Conservation (phyloP, 2,113 vertebrate species). For the Turnix velox region DNA sequence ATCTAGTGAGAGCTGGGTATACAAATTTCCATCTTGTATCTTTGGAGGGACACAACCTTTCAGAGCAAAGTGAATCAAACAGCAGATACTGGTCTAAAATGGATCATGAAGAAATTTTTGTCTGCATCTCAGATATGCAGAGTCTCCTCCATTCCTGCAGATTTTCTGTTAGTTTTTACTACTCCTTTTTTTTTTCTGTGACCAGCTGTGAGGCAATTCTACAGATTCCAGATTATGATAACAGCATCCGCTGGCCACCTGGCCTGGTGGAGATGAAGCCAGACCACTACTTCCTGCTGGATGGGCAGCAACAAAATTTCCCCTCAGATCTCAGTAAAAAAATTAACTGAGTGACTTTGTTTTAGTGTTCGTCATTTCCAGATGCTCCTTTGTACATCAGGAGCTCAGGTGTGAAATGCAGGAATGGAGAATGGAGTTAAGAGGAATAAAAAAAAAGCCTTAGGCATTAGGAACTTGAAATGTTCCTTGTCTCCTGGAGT, state of each 20-base stretch:
- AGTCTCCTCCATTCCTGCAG: neutral
- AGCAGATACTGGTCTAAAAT: neutral
- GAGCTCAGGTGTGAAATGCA: neutral
- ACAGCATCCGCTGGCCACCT: neutral
- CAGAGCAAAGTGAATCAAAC: neutral
- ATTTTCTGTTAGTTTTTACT: neutral
- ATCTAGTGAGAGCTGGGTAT: neutral
- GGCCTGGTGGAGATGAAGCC: neutral
- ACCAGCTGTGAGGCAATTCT: neutral
- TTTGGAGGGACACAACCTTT: neutral
- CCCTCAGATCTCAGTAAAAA: neutral
- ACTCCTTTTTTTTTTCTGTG: neutral
- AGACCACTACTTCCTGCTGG: neutral
- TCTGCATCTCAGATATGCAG: neutral
- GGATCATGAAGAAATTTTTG: neutral
- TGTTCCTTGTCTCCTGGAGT: neutral
- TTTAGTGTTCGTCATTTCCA: neutral
- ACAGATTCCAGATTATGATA: neutral
- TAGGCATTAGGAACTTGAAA: neutral
- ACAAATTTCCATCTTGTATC: neutral
- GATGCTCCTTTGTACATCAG: neutral
- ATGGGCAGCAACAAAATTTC: neutral
- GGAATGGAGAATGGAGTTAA: neutral
- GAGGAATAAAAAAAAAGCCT: neutral
- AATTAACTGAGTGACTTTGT: neutral